Percentiles rank a stretch among this genome's conserved stretches.
phyloP scores from a whole-genome alignment of 2,113 vertebrate genomes.

The Machaerirhynchus nigripectus region DNA sequence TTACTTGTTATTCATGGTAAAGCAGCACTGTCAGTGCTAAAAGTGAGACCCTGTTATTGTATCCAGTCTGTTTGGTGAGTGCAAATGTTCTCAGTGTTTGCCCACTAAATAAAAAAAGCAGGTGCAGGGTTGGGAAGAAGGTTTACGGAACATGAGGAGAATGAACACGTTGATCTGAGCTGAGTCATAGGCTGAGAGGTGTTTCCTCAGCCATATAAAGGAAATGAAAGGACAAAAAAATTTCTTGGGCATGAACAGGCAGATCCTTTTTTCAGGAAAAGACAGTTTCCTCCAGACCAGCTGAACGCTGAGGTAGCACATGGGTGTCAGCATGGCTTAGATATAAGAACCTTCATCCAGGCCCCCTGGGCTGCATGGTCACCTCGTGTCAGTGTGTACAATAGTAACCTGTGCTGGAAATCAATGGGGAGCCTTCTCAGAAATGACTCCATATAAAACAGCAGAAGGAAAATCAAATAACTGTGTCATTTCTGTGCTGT shows the following conservation, averaged over 20 bases:
- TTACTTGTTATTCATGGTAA: background rate
- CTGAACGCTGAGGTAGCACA: background rate
- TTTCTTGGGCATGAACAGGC: background rate
- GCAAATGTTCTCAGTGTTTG: background rate
- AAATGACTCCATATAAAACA: background rate
- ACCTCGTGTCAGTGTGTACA: background rate
- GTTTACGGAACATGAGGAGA: background rate
- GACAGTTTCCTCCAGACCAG: background rate
- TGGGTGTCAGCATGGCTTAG: background rate
- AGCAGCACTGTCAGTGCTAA: background rate
- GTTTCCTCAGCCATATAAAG: background rate
- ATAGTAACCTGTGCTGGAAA: background rate
- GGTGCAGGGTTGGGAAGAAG: background rate
- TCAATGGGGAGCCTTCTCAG: background rate
- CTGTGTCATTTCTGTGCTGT: background rate
- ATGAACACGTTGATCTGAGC: background rate
- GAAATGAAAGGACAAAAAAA: background rate
- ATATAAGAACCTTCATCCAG: background rate
- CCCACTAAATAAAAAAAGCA: background rate
- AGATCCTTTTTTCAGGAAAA: background rate
- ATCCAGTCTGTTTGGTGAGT: background rate
- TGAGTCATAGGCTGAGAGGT: background rate
- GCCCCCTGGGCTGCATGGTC: background rate
- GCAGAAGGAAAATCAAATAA: background rate
- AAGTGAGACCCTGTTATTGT: background rate